Evolutionary conservation across 2,888 invertebrate genomes (phyloP).

Genomic region (Tenthredo notha): DNA sequence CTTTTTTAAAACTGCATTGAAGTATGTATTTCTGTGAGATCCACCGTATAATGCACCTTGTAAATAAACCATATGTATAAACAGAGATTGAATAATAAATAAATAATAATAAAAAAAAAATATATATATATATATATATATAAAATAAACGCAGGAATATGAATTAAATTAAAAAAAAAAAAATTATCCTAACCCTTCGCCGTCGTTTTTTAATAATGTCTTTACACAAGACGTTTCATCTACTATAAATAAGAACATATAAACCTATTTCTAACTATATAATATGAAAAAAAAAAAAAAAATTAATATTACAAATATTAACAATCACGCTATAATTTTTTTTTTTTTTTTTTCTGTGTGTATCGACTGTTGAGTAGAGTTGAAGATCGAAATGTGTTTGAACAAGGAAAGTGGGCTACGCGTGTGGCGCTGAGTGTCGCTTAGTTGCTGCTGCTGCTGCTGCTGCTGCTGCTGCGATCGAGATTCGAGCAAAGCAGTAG

Average conservation of each 20-base stretch:
- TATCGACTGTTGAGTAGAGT: constrained; percentile 22
- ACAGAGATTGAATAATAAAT: constrained; percentile 10
- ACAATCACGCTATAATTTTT: not conserved
- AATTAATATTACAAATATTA: not conserved
- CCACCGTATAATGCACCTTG: constrained; percentile 34
- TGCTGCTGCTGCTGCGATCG: constrained; percentile 43
- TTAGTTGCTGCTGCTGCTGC: constrained; percentile 39
- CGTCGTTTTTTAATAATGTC: not conserved
- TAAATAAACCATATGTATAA: constrained; percentile 36
- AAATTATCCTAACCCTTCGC: not conserved
- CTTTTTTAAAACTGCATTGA: constrained; percentile 39
- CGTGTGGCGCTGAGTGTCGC: constrained; percentile 30
- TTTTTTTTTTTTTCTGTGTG: constrained; percentile 17
- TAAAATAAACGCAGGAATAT: constrained; percentile 1
- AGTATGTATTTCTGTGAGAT: constrained; percentile 36
- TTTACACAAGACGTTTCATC: not conserved
- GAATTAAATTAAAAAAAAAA: not conserved
- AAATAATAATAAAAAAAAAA: not conserved
- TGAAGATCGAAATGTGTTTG: constrained; percentile 34
- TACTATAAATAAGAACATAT: not conserved
- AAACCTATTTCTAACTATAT: not conserved
- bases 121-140: not conserved
- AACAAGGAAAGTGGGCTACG: constrained; percentile 30
- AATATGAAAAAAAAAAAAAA: not conserved
- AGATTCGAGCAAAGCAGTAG: constrained; percentile 33